Conservation (phyloP, 2,113 vertebrate species). For the Microcebus ravelobensis region DNA sequence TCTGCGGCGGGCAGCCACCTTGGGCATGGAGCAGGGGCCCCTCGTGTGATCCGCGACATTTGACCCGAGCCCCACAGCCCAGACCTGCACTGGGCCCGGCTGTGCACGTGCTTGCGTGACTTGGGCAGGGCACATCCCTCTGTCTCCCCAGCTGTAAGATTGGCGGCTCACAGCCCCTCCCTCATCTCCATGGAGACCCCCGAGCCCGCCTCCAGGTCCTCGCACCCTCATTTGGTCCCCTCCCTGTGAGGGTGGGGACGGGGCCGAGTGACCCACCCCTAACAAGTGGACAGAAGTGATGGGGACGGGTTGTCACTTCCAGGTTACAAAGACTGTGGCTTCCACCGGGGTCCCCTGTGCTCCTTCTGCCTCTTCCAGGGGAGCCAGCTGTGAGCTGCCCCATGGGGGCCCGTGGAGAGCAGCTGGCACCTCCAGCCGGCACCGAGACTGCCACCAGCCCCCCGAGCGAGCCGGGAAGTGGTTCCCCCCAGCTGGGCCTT, state of each 20-base stretch:
- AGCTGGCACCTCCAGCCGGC: background rate
- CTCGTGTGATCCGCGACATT: background rate
- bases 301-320: background rate
- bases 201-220: background rate
- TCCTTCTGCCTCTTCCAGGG: background rate
- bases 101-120: rapidly evolving
- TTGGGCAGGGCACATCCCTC: background rate
- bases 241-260: background rate
- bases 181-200: background rate
- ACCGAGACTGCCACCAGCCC: background rate
- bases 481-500: background rate
- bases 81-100: too few species aligned
- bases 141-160: background rate
- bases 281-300: background rate
- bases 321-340: background rate
- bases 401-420: background rate
- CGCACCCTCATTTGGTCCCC: background rate
- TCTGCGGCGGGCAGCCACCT: too few species aligned
- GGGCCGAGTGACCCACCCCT: background rate
- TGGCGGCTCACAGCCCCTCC: background rate
- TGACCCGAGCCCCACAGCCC: background rate
- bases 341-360: background rate
- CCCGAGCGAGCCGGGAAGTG: background rate
- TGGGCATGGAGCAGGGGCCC: background rate
- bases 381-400: rapidly evolving